Conservation (phyloP, 2,797 vertebrate genomes). For the Buphagus erythrorhynchus region DNA sequence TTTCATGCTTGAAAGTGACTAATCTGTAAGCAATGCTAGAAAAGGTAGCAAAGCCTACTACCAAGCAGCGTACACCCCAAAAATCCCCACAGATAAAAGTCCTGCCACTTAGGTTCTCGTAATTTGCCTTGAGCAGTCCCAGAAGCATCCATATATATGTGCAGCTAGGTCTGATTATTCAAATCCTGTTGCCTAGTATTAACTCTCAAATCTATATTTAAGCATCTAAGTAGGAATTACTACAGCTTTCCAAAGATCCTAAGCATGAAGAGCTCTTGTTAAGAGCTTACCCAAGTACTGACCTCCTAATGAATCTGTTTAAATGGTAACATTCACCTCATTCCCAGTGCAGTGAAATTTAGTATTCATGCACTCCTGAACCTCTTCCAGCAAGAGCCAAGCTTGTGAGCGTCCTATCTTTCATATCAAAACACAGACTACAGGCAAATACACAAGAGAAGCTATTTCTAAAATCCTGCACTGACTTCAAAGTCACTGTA, state of each 20-base stretch:
- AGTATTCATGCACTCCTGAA: background rate
- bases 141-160: background rate
- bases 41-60: background rate
- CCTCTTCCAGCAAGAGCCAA: background rate
- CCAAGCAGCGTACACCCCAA: background rate
- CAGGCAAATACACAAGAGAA: background rate
- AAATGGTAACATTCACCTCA: fast-evolving
- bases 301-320: constrained; percentile 9
- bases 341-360: background rate
- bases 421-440: background rate
- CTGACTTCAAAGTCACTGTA: background rate
- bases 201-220: constrained; percentile 70
- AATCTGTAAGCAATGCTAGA: background rate
- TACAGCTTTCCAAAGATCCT: constrained; percentile 29
- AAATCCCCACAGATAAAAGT: background rate
- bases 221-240: constrained; percentile 62
- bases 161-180: background rate
- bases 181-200: constrained; percentile 46
- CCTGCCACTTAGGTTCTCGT: background rate
- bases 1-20: background rate
- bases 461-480: background rate
- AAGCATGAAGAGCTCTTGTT: constrained; percentile 29
- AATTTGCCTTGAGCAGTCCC: background rate
- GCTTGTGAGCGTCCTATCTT: background rate
- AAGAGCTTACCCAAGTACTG: background rate